Base-by-base conservation (phyloP, 2,113 vertebrate species). In the Microcebus jonahi region DNA sequence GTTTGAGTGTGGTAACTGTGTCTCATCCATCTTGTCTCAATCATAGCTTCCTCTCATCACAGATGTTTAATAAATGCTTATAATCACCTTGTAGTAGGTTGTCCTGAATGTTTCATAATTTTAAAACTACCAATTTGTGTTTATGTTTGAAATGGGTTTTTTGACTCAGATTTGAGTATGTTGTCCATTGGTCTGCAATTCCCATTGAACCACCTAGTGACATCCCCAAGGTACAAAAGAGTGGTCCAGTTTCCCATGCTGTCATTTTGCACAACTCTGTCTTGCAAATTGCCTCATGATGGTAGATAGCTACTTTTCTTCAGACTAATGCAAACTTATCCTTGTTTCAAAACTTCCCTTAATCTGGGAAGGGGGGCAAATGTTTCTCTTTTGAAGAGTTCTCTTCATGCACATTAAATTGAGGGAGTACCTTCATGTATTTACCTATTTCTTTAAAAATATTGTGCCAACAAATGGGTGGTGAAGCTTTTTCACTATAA, bases 341-440 rank as follows among this genome's bases (percentile, higher is more conserved):
- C 45, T 92, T 90, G 36, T 95, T 96, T 87, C 50, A 70, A 93
- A 95, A 84, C 17, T 13, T 68, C 13, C 50, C 87, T 93, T 31
- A 25, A 61, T 67, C 53, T 90, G 10, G 48, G 45, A 45, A 80
- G 36, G 25, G 31, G 31, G 5, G 79, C 93, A 71, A 71, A 87
- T 42, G 0, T 39, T 82, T 57, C 34, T 89, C 10, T 94, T 94
- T 94, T 57, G 34, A 76, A 82, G 61, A 88, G 48, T 88, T 88
- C 23, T 50, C 23, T 15, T 92, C 77, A 36, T 80, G 48, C 4
- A 27, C 88, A 91, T 77, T 29, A 91, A 84, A 96, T 27, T 79
- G 75, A 88, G 17, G 10, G 13, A 68, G 27, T 31, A 29, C 7
- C 65, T 63, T 85, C 39, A 29, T 75, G n/a, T 8, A 36, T 73